Percentiles rank a stretch among this genome's conserved stretches.
phyloP scores from a whole-genome alignment of 2,888 invertebrate genomes.

The Bibio marci region DNA sequence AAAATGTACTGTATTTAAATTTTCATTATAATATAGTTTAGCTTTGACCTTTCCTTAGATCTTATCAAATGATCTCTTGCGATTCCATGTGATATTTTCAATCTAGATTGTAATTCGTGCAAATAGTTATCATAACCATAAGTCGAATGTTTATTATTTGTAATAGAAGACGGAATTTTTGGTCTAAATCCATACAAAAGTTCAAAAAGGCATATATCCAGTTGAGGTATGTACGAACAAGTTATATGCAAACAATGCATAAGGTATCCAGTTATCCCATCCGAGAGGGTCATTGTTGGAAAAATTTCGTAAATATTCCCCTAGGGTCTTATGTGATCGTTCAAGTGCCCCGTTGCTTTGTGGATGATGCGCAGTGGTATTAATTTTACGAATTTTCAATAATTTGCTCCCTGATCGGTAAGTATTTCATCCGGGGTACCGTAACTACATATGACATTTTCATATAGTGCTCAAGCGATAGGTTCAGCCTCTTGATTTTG shows the following conservation, averaged over 20 bases:
- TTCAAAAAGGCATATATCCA: not conserved
- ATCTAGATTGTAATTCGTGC: not conserved
- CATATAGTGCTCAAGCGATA: constrained; percentile 12
- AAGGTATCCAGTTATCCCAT: not conserved
- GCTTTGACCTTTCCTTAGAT: not conserved
- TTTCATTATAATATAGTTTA: not conserved
- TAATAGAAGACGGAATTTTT: not conserved
- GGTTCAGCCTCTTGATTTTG: constrained; percentile 18
- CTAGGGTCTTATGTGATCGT: not conserved
- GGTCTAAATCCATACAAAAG: not conserved
- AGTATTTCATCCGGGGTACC: not conserved
- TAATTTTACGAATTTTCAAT: not conserved
- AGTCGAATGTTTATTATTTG: not conserved
- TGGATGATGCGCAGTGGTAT: not conserved
- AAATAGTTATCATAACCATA: not conserved
- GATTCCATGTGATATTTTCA: not conserved
- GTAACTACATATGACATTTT: not conserved
- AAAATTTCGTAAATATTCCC: not conserved
- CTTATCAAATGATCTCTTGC: not conserved
- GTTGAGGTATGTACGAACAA: not conserved
- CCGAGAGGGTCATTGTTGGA: not conserved
- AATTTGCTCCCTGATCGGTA: not conserved
- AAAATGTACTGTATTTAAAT: not conserved
- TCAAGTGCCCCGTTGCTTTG: not conserved
- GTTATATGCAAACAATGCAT: not conserved